Evolutionary conservation across 2,888 invertebrate species (phyloP).

Genomic region (Polymixis lichenea): DNA sequence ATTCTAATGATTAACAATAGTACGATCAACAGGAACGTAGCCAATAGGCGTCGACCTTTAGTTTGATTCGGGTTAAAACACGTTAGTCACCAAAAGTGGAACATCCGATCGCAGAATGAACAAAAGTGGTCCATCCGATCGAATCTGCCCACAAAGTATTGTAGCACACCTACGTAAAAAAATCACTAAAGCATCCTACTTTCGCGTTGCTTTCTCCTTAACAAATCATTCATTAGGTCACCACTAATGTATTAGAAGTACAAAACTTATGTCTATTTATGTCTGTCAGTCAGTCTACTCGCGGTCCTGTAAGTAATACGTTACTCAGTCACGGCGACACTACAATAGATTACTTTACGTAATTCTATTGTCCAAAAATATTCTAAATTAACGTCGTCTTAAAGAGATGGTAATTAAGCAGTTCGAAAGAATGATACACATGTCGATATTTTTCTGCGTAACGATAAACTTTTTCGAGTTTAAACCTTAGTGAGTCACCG

Average conservation of each 20-base stretch:
- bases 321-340: conserved; percentile 51
- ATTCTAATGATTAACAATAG: conserved; percentile 56
- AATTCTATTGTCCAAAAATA: conserved; percentile 37
- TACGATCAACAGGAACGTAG: conserved; percentile 40
- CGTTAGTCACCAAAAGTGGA: conserved; percentile 77
- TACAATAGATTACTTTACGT: conserved; percentile 41
- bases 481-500: conserved; percentile 57
- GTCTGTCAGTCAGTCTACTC: conserved; percentile 48
- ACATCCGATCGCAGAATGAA: conserved; percentile 54
- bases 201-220: conserved; percentile 65
- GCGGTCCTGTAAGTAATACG: conserved; percentile 52
- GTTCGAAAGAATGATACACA: conserved; percentile 27
- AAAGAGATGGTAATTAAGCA: conserved; percentile 53
- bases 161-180: conserved; percentile 73
- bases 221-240: conserved; percentile 65
- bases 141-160: conserved; percentile 70
- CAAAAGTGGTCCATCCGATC: conserved; percentile 53
- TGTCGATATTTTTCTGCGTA: conserved; percentile 29
- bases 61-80: conserved; percentile 76
- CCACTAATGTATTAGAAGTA: conserved; percentile 55
- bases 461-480: conserved; percentile 13
- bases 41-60: conserved; percentile 63
- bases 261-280: conserved; percentile 48
- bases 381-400: conserved; percentile 34
- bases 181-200: conserved; percentile 63